These are phyloP conservation scores for Hydrotaea cyrtoneurina DNA, from an alignment of 2,888 invertebrate species.

Conservation along the genomic window DNA sequence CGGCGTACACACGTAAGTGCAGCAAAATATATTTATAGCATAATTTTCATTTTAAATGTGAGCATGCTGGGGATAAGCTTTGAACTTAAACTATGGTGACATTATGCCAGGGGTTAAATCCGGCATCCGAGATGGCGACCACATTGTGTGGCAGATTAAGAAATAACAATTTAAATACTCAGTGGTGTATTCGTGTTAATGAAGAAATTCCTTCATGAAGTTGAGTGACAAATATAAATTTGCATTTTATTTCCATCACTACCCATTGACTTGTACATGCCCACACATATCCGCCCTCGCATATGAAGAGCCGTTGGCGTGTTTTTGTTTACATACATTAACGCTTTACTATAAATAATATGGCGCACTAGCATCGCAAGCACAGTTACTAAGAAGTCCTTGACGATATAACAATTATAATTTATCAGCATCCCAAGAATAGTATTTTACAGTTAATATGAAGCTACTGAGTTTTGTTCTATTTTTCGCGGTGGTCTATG, in stretches of 20 bases:
- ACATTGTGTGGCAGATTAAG: neutral
- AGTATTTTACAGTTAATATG: constrained; percentile 49
- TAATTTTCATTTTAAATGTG: neutral
- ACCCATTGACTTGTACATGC: too few relatives aligned
- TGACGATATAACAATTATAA: neutral
- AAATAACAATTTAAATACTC: neutral
- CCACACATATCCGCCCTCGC: neutral
- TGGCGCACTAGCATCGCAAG: too few relatives aligned
- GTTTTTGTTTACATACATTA: neutral
- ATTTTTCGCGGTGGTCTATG: constrained; percentile 39
- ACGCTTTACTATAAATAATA: constrained; percentile 10
- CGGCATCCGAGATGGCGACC: neutral
- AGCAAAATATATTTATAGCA: neutral
- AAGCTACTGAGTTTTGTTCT: constrained; percentile 42
- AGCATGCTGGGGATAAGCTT: neutral
- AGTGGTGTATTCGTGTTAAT: neutral
- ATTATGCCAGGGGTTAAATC: neutral
- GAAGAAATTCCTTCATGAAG: neutral
- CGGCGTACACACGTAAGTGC: neutral
- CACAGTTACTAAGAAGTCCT: neutral
- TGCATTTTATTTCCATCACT: neutral
- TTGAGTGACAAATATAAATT: neutral
- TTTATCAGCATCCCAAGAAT: too few relatives aligned
- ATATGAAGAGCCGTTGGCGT: neutral
- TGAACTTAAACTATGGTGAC: neutral